Conservation (phyloP, 2,797 vertebrate species). For the Semotilus atromaculatus region DNA sequence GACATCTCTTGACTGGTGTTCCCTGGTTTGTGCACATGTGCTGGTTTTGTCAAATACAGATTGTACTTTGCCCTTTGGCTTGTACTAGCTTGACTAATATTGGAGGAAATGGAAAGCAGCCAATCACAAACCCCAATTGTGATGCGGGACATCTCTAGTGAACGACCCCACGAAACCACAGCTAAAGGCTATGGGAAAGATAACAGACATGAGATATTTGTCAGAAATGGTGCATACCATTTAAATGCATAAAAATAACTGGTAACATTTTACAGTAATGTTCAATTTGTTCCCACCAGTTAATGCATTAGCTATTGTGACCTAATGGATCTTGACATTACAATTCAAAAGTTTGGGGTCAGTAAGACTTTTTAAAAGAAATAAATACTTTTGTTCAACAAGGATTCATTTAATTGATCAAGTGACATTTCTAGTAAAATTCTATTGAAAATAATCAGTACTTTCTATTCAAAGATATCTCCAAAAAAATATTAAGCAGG, state of each 20-base stretch:
- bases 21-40: constrained; percentile 16
- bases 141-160: constrained; percentile 79
- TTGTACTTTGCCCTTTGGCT: constrained; percentile 65
- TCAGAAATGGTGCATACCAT: background rate
- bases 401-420: background rate
- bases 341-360: background rate
- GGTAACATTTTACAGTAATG: background rate
- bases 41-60: constrained; percentile 68
- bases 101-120: constrained; percentile 66
- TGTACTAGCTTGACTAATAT: background rate
- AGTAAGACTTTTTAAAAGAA: background rate
- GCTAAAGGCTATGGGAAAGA: constrained; percentile 78
- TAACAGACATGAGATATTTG: background rate
- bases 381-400: background rate
- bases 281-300: background rate
- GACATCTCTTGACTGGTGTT: constrained; percentile 49
- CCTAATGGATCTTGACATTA: background rate
- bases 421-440: background rate
- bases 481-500: background rate
- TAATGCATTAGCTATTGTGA: background rate
- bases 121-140: constrained; percentile 73
- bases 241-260: background rate
- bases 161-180: constrained; percentile 80
- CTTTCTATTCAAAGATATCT: background rate
- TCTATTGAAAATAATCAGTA: background rate